phyloP scores from a whole-genome alignment of 2,113 vertebrate genomes.

The Fulmarus glacialis region DNA sequence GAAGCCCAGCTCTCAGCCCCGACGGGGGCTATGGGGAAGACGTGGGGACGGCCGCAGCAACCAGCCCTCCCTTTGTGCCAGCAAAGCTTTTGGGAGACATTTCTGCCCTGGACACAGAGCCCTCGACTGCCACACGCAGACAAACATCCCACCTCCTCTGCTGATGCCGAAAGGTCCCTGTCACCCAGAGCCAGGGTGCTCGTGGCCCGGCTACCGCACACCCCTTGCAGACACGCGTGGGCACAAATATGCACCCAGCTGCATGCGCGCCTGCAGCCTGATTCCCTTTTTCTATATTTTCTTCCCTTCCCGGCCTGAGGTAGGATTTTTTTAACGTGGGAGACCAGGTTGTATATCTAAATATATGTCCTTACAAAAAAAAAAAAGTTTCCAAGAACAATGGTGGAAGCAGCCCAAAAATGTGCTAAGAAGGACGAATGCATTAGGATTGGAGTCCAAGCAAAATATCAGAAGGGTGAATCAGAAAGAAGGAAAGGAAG shows the following conservation, averaged over 20 bases:
- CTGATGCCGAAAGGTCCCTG: background rate
- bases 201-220: background rate
- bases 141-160: background rate
- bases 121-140: background rate
- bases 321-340: background rate
- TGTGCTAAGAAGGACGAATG: conserved; percentile 74
- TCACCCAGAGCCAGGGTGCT: background rate
- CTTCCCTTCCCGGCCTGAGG: background rate
- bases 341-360: conserved; percentile 66
- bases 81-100: background rate
- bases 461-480: conserved; percentile 81
- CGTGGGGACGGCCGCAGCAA: rapidly evolving
- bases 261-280: background rate
- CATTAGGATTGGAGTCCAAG: conserved; percentile 71
- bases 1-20: background rate
- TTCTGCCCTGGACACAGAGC: background rate
- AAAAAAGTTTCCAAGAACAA: conserved; percentile 74
- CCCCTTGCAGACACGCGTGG: background rate
- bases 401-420: conserved; percentile 80
- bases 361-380: conserved; percentile 41
- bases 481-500: conserved; percentile 65
- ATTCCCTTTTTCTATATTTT: background rate
- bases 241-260: too few species aligned
- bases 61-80: rapidly evolving
- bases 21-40: rapidly evolving